These are phyloP conservation scores for Sipunculus nudus DNA, from an alignment of 2,888 invertebrate species.

Conservation along the genomic window DNA sequence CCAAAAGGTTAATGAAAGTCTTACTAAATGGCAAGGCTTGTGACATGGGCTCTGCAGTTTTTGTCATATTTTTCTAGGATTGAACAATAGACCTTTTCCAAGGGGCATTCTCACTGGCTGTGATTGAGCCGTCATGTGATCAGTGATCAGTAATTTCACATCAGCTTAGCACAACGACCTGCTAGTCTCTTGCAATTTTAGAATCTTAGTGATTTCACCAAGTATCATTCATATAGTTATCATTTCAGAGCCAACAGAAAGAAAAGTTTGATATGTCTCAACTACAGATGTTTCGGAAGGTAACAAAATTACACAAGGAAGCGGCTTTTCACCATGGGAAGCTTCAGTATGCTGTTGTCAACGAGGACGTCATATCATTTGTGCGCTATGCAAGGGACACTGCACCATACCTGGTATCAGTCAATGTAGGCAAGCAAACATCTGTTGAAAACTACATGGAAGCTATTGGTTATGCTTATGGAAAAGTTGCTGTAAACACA, in stretches of 20 bases:
- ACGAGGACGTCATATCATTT: constrained; percentile 55
- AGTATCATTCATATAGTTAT: no score
- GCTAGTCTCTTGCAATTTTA: no score
- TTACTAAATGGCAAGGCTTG: no score
- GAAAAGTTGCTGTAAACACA: constrained; percentile 27
- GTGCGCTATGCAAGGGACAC: constrained; percentile 39
- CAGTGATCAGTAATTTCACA: no score
- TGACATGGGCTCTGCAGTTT: no score
- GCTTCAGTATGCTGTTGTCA: constrained; percentile 41
- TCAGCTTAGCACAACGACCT: no score
- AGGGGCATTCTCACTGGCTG: no score
- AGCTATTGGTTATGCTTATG: constrained; percentile 25
- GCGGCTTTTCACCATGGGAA: constrained; percentile 51
- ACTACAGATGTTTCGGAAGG: constrained; percentile 38
- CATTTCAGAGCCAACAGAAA: constrained; percentile 38
- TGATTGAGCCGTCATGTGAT: no score
- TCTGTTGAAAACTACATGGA: constrained; percentile 44
- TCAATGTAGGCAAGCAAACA: constrained; percentile 51
- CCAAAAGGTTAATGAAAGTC: no score
- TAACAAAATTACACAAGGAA: constrained; percentile 46
- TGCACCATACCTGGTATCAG: constrained; percentile 49
- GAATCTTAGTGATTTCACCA: no score
- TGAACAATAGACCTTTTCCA: no score
- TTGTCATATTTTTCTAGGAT: no score
- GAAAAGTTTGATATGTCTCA: constrained; percentile 29